phyloP scores from a whole-genome alignment of 2,113 vertebrate genomes.

The Petrocephalus microphthalmus region DNA sequence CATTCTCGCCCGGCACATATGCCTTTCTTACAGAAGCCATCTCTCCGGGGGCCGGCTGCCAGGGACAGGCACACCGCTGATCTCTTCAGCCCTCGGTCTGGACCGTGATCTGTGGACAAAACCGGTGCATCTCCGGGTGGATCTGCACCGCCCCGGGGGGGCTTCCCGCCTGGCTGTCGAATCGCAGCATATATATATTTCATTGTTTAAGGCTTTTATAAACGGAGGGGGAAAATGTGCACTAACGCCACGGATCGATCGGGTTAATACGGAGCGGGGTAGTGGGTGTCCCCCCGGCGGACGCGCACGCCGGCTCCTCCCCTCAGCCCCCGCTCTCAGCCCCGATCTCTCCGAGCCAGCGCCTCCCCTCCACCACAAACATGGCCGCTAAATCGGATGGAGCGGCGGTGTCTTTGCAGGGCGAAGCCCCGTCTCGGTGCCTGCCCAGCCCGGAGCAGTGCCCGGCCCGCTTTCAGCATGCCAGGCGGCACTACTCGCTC shows the following conservation, averaged over 20 bases:
- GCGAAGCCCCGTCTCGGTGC: conserved; percentile 47
- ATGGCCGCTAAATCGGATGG: conserved; percentile 98
- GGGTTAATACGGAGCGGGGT: neutral
- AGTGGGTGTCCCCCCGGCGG: conserved; percentile 30
- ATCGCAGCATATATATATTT: neutral
- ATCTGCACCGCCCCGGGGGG: neutral
- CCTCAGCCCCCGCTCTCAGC: conserved; percentile 20
- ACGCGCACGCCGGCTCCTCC: conserved; percentile 36
- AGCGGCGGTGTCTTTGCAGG: conserved; percentile 62
- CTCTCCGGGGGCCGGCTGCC: neutral
- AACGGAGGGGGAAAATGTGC: neutral
- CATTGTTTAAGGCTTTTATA: neutral
- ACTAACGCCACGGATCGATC: neutral
- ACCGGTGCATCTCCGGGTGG: neutral
- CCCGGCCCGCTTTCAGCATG: conserved; percentile 37
- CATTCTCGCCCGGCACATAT: neutral
- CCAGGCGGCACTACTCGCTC: conserved; percentile 64
- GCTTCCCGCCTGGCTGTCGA: neutral
- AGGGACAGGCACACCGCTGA: neutral
- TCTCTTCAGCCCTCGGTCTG: neutral
- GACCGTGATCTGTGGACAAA: neutral
- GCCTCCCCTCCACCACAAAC: conserved; percentile 73
- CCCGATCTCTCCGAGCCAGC: conserved; percentile 44
- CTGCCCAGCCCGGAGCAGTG: conserved; percentile 51
- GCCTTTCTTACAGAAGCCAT: neutral